A percentile compares a stretch with the other conserved stretches of the same genome.
These are phyloP conservation scores for Phalanger gymnotis DNA, from an alignment of 2,797 vertebrate genomes.

Conservation along the genomic window DNA sequence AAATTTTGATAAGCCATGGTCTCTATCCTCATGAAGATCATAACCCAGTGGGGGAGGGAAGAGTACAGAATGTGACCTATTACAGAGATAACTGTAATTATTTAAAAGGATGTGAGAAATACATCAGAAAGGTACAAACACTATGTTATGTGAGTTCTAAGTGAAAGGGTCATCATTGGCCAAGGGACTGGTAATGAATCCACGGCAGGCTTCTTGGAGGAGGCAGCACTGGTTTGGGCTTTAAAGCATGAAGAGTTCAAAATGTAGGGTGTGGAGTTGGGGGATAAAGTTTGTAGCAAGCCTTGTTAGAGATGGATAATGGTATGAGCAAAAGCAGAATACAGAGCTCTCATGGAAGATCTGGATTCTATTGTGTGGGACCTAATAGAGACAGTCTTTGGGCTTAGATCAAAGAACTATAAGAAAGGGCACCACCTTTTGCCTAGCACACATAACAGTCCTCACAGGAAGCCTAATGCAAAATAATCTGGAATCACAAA, in stretches of 20 bases:
- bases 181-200: not conserved
- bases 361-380: not conserved
- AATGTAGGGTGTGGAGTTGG: not conserved
- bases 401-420: not conserved
- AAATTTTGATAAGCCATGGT: not conserved
- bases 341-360: not conserved
- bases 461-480: not conserved
- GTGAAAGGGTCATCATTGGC: not conserved
- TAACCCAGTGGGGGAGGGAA: not conserved
- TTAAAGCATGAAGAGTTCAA: not conserved
- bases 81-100: not conserved
- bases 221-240: not conserved
- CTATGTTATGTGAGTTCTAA: not conserved
- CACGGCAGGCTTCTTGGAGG: not conserved
- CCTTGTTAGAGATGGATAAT: not conserved
- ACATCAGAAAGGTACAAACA: not conserved
- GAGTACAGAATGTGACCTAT: too few relatives aligned
- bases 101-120: not conserved
- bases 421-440: not conserved
- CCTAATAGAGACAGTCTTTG: not conserved
- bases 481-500: not conserved
- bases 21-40: not conserved
- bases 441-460: not conserved
- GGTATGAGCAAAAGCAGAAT: not conserved
- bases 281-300: not conserved